Percentiles rank a stretch among this genome's conserved stretches.
Evolutionary conservation across 1,140 invertebrate species (phyloP).

Genomic region (Lasaia peninsularis): DNA sequence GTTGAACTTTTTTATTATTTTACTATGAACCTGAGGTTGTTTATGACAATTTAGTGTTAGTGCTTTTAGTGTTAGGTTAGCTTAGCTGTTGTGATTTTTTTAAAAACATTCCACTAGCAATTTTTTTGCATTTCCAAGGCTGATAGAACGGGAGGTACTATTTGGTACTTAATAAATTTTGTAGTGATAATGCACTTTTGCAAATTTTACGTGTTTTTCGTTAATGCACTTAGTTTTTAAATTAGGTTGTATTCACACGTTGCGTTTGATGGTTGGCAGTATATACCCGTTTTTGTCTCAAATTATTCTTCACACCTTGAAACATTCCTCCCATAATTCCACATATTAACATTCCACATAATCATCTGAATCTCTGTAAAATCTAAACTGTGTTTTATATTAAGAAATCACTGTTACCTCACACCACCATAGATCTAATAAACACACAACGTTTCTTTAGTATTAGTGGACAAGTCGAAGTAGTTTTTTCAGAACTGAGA

Average conservation of each 20-base stretch:
- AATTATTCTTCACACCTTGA: background rate
- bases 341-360: slow-evolving; percentile 1
- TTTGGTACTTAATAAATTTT: slow-evolving; percentile 35
- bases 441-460: background rate
- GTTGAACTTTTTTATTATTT: slow-evolving; percentile 46
- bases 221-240: slow-evolving; percentile 30
- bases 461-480: too few relatives aligned
- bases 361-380: background rate
- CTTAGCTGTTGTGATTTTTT: slow-evolving; percentile 39
- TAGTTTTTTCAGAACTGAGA: too few relatives aligned
- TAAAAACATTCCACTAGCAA: slow-evolving; percentile 61
- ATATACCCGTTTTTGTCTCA: background rate
- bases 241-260: slow-evolving; percentile 23
- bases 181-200: slow-evolving; percentile 38
- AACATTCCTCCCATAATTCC: background rate
- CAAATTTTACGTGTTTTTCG: slow-evolving; percentile 44
- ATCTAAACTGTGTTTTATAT: slow-evolving; percentile 5
- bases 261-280: slow-evolving; percentile 24
- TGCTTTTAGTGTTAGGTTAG: background rate
- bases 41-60: slow-evolving; percentile 30
- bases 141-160: slow-evolving; percentile 48
- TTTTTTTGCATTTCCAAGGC: slow-evolving; percentile 55
- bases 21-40: slow-evolving; percentile 52
- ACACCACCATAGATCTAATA: slow-evolving; percentile 31
- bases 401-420: slow-evolving; percentile 36